phyloP scores from a whole-genome alignment of 2,888 invertebrate species.

The Cheilosia soror region DNA sequence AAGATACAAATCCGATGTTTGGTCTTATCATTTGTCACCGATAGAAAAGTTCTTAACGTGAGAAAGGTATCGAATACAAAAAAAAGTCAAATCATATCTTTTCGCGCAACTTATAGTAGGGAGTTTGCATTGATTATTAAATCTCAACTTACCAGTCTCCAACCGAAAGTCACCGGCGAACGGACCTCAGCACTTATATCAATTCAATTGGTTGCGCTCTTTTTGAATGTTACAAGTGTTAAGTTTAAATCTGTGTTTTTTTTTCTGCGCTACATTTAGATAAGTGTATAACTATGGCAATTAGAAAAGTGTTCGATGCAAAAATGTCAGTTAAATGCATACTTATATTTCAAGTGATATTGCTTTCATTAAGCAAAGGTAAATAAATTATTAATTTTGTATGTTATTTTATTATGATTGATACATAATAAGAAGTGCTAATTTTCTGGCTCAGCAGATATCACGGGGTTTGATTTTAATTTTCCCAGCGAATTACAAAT shows the following conservation, averaged over 20 bases:
- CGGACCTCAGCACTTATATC: conserved; percentile 32
- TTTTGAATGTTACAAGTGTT: conserved; percentile 22
- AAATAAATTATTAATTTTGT: conserved; percentile 34
- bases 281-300: neutral
- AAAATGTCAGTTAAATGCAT: conserved; percentile 24
- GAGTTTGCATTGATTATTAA: conserved; percentile 44
- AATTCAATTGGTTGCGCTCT: conserved; percentile 5
- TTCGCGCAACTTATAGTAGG: conserved; percentile 14
- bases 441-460: no score
- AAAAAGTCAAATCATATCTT: conserved; percentile 32
- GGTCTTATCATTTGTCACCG: conserved; percentile 53
- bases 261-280: neutral
- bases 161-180: conserved; percentile 49
- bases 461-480: no score
- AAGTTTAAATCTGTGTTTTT: conserved; percentile 18
- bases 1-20: conserved; percentile 33
- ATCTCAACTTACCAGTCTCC: conserved; percentile 56
- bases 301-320: neutral
- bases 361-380: conserved; percentile 60
- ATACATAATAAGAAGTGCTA: no score
- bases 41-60: conserved; percentile 33
- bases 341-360: conserved; percentile 46
- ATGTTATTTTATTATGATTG: neutral
- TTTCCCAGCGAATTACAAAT: no score
- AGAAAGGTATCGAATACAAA: conserved; percentile 30